A percentile compares a stretch with the other conserved stretches of the same genome.
These are phyloP conservation scores for Peromyscus nudipes DNA, from an alignment of 2,797 vertebrate species.

Conservation along the genomic window DNA sequence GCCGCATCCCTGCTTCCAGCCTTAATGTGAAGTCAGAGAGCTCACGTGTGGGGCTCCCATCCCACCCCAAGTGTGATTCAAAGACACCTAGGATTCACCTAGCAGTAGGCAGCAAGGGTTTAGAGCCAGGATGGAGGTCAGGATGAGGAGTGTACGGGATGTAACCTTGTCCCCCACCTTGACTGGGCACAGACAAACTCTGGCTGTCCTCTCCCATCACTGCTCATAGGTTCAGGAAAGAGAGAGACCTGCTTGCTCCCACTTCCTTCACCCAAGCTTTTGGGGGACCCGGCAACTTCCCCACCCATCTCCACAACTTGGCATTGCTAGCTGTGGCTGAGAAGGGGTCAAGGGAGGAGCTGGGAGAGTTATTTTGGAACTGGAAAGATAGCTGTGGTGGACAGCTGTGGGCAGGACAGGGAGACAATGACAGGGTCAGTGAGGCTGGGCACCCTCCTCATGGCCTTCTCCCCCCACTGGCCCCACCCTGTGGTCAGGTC, in stretches of 20 bases:
- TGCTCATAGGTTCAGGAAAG: not conserved
- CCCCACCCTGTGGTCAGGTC: not conserved
- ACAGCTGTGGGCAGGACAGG: not conserved
- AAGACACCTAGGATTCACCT: not conserved
- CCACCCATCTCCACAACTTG: not conserved
- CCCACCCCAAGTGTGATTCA: not conserved
- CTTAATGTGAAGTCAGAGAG: not conserved
- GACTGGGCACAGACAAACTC: not conserved
- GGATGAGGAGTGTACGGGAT: not conserved
- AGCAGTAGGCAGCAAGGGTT: not conserved
- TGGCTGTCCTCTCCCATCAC: accelerated
- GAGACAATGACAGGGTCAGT: conserved; percentile 59
- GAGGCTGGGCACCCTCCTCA: not conserved
- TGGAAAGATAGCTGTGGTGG: conserved; percentile 48
- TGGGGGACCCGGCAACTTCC: not conserved
- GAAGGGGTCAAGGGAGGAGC: conserved; percentile 33
- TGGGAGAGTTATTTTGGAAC: conserved; percentile 70
- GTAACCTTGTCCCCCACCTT: not conserved
- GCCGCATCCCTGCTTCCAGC: accelerated
- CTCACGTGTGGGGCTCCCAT: accelerated
- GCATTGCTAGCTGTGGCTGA: not conserved
- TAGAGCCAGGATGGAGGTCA: not conserved
- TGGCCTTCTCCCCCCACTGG: not conserved
- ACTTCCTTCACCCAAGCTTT: not conserved
- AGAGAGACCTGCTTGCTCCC: not conserved